Evolutionary conservation across 2,797 vertebrate genomes (phyloP).

Genomic region (Acrossocheilus wenchowensis): DNA sequence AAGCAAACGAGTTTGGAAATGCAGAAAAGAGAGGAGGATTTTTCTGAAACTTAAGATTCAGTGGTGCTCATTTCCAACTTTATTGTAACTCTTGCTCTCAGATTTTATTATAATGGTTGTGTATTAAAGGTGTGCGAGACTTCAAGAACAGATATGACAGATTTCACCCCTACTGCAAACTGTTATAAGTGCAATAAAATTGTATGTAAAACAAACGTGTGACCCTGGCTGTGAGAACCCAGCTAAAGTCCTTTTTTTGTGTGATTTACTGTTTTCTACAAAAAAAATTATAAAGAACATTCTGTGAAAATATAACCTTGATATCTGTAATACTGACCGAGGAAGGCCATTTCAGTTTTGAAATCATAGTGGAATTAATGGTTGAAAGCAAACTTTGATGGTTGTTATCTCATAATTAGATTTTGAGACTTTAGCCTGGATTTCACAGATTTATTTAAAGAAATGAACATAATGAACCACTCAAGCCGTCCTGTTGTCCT

Average conservation of each 20-base stretch:
- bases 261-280: no score
- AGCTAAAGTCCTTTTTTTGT: neutral
- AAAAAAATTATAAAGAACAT: neutral
- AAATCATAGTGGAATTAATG: no score
- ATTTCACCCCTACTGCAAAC: neutral
- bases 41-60: neutral
- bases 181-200: neutral
- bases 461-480: neutral
- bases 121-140: neutral
- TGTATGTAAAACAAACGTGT: neutral
- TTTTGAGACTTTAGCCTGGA: neutral
- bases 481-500: neutral
- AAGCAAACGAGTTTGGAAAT: neutral
- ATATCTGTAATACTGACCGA: neutral
- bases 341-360: neutral
- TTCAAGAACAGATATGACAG: neutral
- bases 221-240: neutral
- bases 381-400: no score
- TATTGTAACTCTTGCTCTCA: neutral
- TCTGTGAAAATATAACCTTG: neutral
- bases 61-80: neutral
- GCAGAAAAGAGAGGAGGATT: neutral
- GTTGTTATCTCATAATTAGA: no score
- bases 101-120: neutral
- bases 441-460: neutral